A percentile compares a stretch with the other conserved stretches of the same genome.
These are phyloP conservation scores for Nephrocerus scutellatus DNA, from an alignment of 2,888 invertebrate species.

Conservation along the genomic window DNA sequence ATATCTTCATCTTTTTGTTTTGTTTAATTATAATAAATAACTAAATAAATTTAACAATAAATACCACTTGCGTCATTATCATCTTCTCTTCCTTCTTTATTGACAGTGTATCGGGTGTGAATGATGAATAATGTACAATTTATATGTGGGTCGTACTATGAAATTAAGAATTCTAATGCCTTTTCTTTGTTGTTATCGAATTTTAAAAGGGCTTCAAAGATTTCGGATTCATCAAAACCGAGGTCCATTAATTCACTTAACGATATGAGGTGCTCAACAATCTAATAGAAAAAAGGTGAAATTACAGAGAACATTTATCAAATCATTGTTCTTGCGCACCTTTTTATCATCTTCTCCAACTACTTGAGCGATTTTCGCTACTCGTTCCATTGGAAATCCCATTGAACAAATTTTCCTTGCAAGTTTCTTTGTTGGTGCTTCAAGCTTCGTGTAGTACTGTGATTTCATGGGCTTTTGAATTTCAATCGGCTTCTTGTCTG, in stretches of 20 bases:
- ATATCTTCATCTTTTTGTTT: slow-evolving; percentile 4
- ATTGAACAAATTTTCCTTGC: slow-evolving; percentile 72
- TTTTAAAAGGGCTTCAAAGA: slow-evolving; percentile 65
- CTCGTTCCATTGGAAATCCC: slow-evolving; percentile 80
- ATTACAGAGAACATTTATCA: neutral
- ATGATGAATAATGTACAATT: too few species aligned
- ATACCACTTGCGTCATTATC: too few species aligned
- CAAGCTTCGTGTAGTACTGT: slow-evolving; percentile 25
- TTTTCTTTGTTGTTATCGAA: slow-evolving; percentile 77
- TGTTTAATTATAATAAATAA: neutral
- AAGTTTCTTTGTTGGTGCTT: slow-evolving; percentile 55
- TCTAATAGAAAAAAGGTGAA: slow-evolving; percentile 49
- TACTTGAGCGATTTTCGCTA: slow-evolving; percentile 69
- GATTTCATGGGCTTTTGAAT: slow-evolving; percentile 4
- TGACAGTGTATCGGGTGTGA: too few species aligned
- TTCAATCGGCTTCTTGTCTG: slow-evolving; percentile 4
- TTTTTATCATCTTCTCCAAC: slow-evolving; percentile 80
- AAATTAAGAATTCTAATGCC: slow-evolving; percentile 75
- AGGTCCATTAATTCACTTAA: slow-evolving; percentile 71
- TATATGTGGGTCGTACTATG: too few species aligned
- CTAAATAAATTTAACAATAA: too few species aligned
- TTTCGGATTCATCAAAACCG: slow-evolving; percentile 72
- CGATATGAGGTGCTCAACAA: slow-evolving; percentile 75
- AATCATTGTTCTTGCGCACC: slow-evolving; percentile 50
- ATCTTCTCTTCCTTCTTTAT: too few species aligned